Evolutionary conservation across 2,888 invertebrate genomes (phyloP).

Genomic region (Iphiclides podalirius): DNA sequence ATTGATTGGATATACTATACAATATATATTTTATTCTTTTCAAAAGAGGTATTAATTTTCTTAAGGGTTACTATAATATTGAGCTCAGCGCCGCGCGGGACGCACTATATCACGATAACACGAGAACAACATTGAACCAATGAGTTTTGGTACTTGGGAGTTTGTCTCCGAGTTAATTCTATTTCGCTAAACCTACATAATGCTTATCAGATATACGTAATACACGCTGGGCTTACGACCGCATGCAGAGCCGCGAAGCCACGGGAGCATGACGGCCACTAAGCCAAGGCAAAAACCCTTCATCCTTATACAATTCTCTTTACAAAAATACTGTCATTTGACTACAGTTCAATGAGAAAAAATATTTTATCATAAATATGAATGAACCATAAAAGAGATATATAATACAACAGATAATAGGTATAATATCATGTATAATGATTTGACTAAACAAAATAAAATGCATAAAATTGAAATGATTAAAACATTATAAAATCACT

Average conservation of each 20-base stretch:
- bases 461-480: constrained; percentile 79
- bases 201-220: constrained; percentile 78
- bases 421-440: constrained; percentile 75
- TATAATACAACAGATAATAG: constrained; percentile 64
- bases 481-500: constrained; percentile 71
- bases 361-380: constrained; percentile 64
- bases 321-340: constrained; percentile 82
- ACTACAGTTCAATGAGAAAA: constrained; percentile 78
- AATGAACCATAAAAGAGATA: constrained; percentile 67
- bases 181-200: constrained; percentile 81
- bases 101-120: constrained; percentile 78
- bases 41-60: constrained; percentile 81
- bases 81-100: constrained; percentile 75
- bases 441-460: constrained; percentile 79
- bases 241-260: constrained; percentile 27
- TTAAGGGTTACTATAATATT: constrained; percentile 80
- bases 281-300: constrained; percentile 66
- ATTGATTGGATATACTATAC: constrained; percentile 75
- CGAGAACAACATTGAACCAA: constrained; percentile 79
- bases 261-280: constrained; percentile 29
- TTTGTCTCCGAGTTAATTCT: constrained; percentile 71
- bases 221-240: constrained; percentile 43
- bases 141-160: constrained; percentile 78
- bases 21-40: constrained; percentile 74
- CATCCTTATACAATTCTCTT: constrained; percentile 75